Evolutionary conservation across 2,113 vertebrate genomes (phyloP).

Genomic region (Bufo gargarizans): DNA sequence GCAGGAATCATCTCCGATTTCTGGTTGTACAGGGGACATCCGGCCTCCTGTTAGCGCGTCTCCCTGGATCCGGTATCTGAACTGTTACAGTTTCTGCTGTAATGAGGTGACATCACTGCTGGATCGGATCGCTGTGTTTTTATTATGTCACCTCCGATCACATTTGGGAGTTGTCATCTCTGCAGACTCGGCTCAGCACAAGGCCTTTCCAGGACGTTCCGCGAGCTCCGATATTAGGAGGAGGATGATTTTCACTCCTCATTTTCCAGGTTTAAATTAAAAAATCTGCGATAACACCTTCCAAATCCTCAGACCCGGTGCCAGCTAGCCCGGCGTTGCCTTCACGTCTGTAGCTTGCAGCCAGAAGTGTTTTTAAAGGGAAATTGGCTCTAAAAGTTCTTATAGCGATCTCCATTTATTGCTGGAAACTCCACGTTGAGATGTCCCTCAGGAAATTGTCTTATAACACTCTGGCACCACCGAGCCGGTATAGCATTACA

Average conservation of each 20-base stretch:
- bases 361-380: background rate
- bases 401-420: background rate
- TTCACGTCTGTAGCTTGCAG: background rate
- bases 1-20: too few relatives aligned
- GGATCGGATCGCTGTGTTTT: background rate
- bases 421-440: background rate
- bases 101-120: conserved; percentile 16
- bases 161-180: background rate
- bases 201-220: background rate
- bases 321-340: background rate
- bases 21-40: too few relatives aligned
- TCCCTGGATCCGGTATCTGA: too few relatives aligned
- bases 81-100: background rate
- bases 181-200: too few relatives aligned
- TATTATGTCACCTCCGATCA: too few relatives aligned
- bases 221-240: background rate
- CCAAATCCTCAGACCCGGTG: background rate
- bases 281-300: background rate
- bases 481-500: too few relatives aligned
- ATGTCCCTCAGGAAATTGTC: background rate
- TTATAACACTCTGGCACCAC: background rate
- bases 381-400: background rate
- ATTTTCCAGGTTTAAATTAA: background rate
- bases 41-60: too few relatives aligned
- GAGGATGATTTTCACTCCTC: background rate